phyloP scores from a whole-genome alignment of 2,113 vertebrate species.

The Hiodon alosoides region DNA sequence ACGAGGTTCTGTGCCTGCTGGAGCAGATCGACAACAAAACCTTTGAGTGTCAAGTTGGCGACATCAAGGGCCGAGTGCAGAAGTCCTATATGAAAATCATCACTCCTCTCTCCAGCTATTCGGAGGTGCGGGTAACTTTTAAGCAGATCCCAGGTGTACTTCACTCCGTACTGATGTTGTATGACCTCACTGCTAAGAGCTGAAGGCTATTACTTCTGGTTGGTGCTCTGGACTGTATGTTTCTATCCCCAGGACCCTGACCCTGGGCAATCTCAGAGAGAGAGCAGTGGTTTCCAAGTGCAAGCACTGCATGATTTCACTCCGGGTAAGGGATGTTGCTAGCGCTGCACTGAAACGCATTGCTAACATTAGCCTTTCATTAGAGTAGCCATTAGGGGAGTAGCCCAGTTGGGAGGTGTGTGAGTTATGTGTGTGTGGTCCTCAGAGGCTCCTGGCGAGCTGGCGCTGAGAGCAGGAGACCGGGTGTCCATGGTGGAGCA shows the following conservation, averaged over 20 bases:
- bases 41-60: constrained; percentile 69
- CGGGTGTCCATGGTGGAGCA: constrained; percentile 75
- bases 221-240: constrained; percentile 11
- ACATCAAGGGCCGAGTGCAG: constrained; percentile 55
- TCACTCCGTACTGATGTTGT: not conserved
- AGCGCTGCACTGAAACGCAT: not conserved
- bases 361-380: too few species aligned
- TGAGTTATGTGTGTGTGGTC: not conserved
- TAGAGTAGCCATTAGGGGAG: not conserved
- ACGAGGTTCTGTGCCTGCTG: constrained; percentile 67
- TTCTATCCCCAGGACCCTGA: constrained; percentile 34
- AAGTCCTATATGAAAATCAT: constrained; percentile 69
- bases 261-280: constrained; percentile 30
- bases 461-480: constrained; percentile 78
- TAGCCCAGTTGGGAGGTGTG: not conserved
- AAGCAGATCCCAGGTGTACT: not conserved
- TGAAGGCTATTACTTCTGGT: not conserved
- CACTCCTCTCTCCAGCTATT: constrained; percentile 48
- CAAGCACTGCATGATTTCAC: constrained; percentile 78
- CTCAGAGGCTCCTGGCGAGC: constrained; percentile 77
- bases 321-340: constrained; percentile 65
- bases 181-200: not conserved
- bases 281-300: constrained; percentile 59
- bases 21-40: constrained; percentile 61
- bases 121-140: constrained; percentile 41